Base-by-base conservation (phyloP, 2,797 vertebrate genomes). In the Mareca strepera region DNA sequence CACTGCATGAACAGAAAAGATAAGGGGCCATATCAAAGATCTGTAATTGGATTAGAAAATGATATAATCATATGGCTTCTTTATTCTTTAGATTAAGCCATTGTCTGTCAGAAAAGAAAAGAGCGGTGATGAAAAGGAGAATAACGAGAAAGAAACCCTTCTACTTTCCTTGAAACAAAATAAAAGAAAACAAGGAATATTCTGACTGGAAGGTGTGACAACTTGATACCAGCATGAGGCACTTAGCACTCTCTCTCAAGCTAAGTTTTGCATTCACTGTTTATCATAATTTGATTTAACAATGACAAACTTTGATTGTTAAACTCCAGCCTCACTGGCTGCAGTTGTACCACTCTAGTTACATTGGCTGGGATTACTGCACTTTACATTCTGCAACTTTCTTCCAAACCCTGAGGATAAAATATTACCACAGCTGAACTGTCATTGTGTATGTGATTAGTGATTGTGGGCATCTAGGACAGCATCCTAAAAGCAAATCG, bases 21-120 rank as follows among this genome's bases (percentile, higher is more conserved):
- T 97, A 97, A 97, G 53, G 17, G 55, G 63, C 80, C 52, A 74
- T 95, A 97, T 97, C 96, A 97, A 97, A 96, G 94, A 95, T 88
- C 90, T 94, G 67, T 96, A 97, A 98, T 96, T 97, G 97, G 95
- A 96, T 97, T 96, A 97, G 60, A 88, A 93, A 90, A 86, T 94
- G 73, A 96, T 96, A 96, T 80, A 91, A 96, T 97, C 90, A 89
- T 82, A 80, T 94, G 41, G 89, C 74, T 62, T 70, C 95, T 96
- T 97, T 96, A 95, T 96, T 97, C 95, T 92, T 95, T 93, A 96
- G 72, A 95, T 94, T 90, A 95, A 95, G 60, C 43, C 58, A 97
- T 97, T 97, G 92, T 97, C 86, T 96, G 83, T 91, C 62, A 94
- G 83, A 66, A 82, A 53, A 62, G 80, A 93, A 82, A 70, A 56